These are phyloP conservation scores for Burhinus bistriatus DNA, from an alignment of 2,113 vertebrate genomes.

Conservation along the genomic window DNA sequence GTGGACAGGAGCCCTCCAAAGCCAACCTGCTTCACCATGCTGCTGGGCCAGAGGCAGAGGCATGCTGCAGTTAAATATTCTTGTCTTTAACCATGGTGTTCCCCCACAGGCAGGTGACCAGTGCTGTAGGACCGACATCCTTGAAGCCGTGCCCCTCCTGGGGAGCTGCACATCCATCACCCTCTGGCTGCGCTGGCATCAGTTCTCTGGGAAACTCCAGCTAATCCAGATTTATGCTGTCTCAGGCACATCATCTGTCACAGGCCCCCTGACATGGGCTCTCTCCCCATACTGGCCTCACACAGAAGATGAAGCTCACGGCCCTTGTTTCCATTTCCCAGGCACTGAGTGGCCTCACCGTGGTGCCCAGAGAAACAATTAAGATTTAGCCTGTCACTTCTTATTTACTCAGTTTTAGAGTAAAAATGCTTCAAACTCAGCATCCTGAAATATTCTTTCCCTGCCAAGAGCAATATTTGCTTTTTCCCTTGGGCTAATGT, in stretches of 20 bases:
- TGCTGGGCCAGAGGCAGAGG: background rate
- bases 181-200: background rate
- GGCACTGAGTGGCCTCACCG: background rate
- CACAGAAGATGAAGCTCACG: background rate
- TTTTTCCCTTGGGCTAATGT: background rate
- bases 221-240: background rate
- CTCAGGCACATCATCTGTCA: background rate
- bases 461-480: background rate
- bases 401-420: background rate
- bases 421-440: background rate
- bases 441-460: background rate
- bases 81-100: background rate
- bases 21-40: background rate
- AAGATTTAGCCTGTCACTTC: constrained; percentile 17
- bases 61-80: background rate
- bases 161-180: background rate
- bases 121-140: background rate
- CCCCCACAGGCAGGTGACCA: background rate
- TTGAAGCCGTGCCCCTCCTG: background rate
- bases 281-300: background rate
- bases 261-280: accelerated
- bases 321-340: background rate
- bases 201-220: background rate
- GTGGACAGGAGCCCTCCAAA: background rate
- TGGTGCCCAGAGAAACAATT: background rate